Evolutionary conservation across 2,888 invertebrate species (phyloP).

Genomic region (Melinaea menophilus): DNA sequence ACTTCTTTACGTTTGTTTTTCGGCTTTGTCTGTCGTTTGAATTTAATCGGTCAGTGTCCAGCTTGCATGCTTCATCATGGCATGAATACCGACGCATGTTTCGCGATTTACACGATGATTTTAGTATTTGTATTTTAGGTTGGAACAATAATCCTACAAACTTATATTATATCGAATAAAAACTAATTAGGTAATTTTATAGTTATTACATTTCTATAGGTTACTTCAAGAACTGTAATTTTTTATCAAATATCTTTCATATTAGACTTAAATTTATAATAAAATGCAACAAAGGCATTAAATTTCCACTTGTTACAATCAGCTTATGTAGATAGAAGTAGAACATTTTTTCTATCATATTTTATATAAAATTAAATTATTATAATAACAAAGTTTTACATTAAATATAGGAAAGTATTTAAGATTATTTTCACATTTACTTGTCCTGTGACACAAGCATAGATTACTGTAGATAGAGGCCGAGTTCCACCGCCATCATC

Average conservation of each 20-base stretch:
- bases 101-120: slow-evolving; percentile 22
- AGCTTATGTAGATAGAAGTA: slow-evolving; percentile 21
- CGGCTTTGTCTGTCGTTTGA: slow-evolving; percentile 29
- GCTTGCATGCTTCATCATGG: slow-evolving; percentile 54
- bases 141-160: no score
- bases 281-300: no score
- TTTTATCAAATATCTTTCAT: no score
- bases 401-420: neutral
- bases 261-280: no score
- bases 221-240: no score
- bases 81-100: slow-evolving; percentile 60
- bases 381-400: no score
- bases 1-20: slow-evolving; percentile 36
- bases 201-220: no score
- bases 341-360: no score
- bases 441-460: neutral
- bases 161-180: no score
- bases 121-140: slow-evolving; percentile 12
- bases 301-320: slow-evolving; percentile 12
- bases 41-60: slow-evolving; percentile 51
- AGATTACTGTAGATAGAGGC: neutral
- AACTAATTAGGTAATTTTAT: no score
- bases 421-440: neutral
- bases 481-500: slow-evolving; percentile 35
- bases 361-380: no score